These are phyloP conservation scores for Lepidonotus clava DNA, from an alignment of 2,888 invertebrate species.

Conservation along the genomic window DNA sequence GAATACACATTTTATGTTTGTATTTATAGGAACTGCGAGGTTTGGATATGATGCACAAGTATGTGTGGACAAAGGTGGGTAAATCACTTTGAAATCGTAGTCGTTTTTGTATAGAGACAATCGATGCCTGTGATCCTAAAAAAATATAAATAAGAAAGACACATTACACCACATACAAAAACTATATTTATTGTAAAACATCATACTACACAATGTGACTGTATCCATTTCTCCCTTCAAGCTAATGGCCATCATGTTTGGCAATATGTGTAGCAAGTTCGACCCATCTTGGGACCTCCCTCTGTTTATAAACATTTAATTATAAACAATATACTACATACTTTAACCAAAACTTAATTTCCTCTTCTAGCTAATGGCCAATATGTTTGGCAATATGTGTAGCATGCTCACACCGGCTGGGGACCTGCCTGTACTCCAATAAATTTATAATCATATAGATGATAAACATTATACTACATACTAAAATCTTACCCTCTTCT, in stretches of 20 bases:
- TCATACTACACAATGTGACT: too few species aligned
- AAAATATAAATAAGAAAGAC: too few species aligned
- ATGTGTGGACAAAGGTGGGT: slow-evolving; percentile 94
- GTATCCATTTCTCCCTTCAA: slow-evolving; percentile 66
- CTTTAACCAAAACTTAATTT: too few species aligned
- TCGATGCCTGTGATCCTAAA: too few species aligned
- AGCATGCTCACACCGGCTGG: slow-evolving; percentile 98
- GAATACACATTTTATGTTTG: too few species aligned
- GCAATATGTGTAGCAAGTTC: slow-evolving; percentile 98
- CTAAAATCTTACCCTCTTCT: neutral
- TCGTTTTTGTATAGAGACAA: too few species aligned
- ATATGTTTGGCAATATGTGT: slow-evolving; percentile 99
- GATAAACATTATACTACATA: too few species aligned
- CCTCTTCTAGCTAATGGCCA: slow-evolving; percentile 87
- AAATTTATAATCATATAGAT: too few species aligned
- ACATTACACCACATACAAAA: too few species aligned
- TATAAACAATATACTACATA: too few species aligned
- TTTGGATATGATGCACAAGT: slow-evolving; percentile 97
- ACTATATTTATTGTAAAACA: too few species aligned
- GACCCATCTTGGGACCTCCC: slow-evolving; percentile 98
- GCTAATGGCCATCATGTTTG: slow-evolving; percentile 96
- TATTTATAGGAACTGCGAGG: slow-evolving; percentile 87
- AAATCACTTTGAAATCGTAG: neutral
- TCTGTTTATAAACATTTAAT: too few species aligned
- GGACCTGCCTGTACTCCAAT: slow-evolving; percentile 98